Evolutionary conservation across 2,888 invertebrate genomes (phyloP), one percentile per base, ranked within the genome.

Genomic region (Amorpha juglandis): DNA sequence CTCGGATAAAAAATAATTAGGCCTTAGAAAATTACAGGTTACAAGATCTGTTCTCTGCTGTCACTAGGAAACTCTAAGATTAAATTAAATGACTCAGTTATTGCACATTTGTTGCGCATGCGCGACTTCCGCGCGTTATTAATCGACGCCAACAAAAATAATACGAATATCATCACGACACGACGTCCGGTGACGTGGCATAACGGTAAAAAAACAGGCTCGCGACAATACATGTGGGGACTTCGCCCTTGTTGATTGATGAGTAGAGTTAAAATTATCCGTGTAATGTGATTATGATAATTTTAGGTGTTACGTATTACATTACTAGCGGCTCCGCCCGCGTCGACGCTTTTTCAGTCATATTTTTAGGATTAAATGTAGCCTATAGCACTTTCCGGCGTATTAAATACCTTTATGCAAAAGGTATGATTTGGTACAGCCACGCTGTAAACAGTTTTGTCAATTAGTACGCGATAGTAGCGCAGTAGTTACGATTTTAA

Each of bases 61-160:
- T 16, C 38, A 35, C 35, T 27, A 53, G 14, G 27, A n/a, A 27
- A 27, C 4, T 19, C 38, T 11, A 58, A 19, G 71, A 72, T 72
- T 70, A 69, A 69, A n/a, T n/a, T 69, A 67, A 65, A 65, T 53
- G 68, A 64, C 64, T 42, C 62, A 66, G 38, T 48, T 33, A 62
- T 63, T 63, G 66, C 74, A 80, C 71, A 73, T 71, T 72, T 74
- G 74, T 64, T 63, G 65, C 47, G 67, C 71, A 71, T 69, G 69
- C 73, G 67, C 50, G 7, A 68, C 71, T 74, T 74, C 74, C 74
- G 71, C 33, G 52, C 58, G 19, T 14, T 8, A 58, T 58, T 58
- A 58, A 58, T 58, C 42, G 33, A 53, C 53, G 42, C 38, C 38
- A 58, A 58, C 58, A 66, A 63, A 69, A 50, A 66, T 51, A 12